Conservation (phyloP, 2,797 vertebrate genomes). For the Protosalanx chinensis region DNA sequence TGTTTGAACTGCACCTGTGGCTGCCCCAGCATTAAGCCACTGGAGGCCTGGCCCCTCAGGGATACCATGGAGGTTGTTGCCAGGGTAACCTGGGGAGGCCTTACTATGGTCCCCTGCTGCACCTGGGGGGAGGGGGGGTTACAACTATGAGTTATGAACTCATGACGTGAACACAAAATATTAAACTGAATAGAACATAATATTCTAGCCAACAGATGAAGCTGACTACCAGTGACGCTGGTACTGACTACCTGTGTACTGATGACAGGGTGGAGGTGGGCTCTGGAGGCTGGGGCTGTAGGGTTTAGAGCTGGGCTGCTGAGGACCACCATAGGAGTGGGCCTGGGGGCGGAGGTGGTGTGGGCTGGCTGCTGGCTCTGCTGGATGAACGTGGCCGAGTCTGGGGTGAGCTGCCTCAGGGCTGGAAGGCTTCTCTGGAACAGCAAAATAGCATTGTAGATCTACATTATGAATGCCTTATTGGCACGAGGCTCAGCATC, state of each 20-base stretch:
- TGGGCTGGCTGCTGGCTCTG: conserved; percentile 79
- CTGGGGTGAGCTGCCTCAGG: conserved; percentile 94
- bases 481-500: not conserved
- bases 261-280: conserved; percentile 83
- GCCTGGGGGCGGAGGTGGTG: conserved; percentile 28
- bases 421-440: conserved; percentile 94
- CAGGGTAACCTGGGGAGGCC: conserved; percentile 86
- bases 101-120: conserved; percentile 81
- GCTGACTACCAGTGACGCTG: conserved; percentile 78
- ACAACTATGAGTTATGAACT: too few species aligned
- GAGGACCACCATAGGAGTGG: conserved; percentile 75
- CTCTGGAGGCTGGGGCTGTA: conserved; percentile 76
- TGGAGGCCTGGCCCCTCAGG: conserved; percentile 83
- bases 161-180: not conserved
- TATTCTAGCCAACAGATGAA: not conserved
- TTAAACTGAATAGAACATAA: not conserved
- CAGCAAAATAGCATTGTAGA: conserved; percentile 8
- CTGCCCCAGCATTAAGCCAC: conserved; percentile 84
- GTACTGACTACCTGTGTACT: conserved; percentile 82
- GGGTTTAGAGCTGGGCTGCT: conserved; percentile 68
- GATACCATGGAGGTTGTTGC: conserved; percentile 88
- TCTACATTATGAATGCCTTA: not conserved
- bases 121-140: conserved; percentile 73
- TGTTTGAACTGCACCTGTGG: conserved; percentile 87
- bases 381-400: conserved; percentile 94